Evolutionary conservation across 2,888 invertebrate species (phyloP), one percentile per base, ranked within the genome.

Genomic region (Trilocha varians): DNA sequence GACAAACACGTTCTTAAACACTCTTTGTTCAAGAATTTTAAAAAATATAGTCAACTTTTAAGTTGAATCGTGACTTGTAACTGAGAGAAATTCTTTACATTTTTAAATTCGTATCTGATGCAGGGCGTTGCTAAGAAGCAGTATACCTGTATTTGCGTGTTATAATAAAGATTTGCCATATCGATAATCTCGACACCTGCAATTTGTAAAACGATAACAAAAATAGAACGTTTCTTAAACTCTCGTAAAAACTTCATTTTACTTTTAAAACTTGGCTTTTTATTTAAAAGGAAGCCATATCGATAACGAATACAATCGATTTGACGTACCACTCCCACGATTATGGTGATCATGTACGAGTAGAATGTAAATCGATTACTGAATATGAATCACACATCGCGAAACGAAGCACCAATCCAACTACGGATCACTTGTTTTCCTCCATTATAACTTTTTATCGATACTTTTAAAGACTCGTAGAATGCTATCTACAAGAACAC

Each of bases 321-420:
- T 17, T 32, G 42, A 36, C 39, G 41, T 51, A 66, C 70, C 67
- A 69, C 73, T 70, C 59, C 8, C 18, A 32, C 32, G 15, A 32
- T 38, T 34, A 39, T 39, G 32, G 39, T 33, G 63, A 63, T 69
- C 62, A 17, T 48, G 46, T 55, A 57, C 56, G 65, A 57, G 48
- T 50, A 52, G 66, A 69, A 69, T 70, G 54, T 53, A 49, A 63
- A 68, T 53, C 51, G 49, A 53, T 55, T 48, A 47, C 48, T 47
- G 47, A 54, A 48, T 48, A 49, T 43, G 42, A 48, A 48, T 48
- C 49, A 40, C 44, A 47, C 48, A 47, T 46, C 41, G 34, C 13
- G 32, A 38, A 38, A 16, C 15, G 11, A 34, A 18, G 33, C 25
- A 18, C 34, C 13, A 32, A 32, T 16, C 35, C 34, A 16, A 33